Conservation (phyloP, 1,140 invertebrate species). For the Bathynomus jamesi region DNA sequence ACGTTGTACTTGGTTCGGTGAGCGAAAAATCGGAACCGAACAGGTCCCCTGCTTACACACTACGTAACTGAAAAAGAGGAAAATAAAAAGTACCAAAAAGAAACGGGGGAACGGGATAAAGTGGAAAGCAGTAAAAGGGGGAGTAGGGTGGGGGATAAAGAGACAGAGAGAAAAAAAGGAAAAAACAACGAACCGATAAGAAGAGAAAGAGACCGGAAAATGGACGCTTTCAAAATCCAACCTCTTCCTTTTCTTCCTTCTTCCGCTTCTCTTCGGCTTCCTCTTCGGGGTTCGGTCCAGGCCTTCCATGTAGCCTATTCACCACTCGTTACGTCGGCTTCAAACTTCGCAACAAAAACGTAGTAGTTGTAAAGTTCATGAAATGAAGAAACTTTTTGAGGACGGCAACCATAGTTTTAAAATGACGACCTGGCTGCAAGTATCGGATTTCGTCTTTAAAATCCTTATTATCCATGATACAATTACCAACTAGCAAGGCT, state of each 20-base stretch:
- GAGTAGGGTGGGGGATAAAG: too few species aligned
- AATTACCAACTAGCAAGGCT: conserved; percentile 80
- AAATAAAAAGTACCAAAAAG: too few species aligned
- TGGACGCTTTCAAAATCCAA: conserved; percentile 29
- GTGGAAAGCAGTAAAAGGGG: too few species aligned
- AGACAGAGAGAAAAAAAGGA: too few species aligned
- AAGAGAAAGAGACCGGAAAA: too few species aligned
- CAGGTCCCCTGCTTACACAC: too few species aligned
- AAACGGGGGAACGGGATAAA: too few species aligned
- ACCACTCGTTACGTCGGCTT: conserved; percentile 32
- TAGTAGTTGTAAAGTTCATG: conserved; percentile 87
- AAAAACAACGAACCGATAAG: too few species aligned
- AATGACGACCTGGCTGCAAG: conserved; percentile 67
- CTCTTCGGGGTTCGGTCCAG: conserved; percentile 19
- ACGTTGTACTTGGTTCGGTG: too few species aligned
- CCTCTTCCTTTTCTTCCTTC: conserved; percentile 24
- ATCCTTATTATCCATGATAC: conserved; percentile 72
- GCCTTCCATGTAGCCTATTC: conserved; percentile 35
- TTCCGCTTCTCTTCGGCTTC: conserved; percentile 20
- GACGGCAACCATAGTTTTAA: conserved; percentile 74
- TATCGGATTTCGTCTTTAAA: conserved; percentile 62
- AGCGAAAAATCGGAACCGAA: too few species aligned
- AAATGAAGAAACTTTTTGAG: conserved; percentile 93
- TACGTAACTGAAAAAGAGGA: too few species aligned
- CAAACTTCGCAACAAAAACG: conserved; percentile 28